Evolutionary conservation across 2,888 invertebrate species (phyloP).

Genomic region (Xanthorhoe spadicearia): DNA sequence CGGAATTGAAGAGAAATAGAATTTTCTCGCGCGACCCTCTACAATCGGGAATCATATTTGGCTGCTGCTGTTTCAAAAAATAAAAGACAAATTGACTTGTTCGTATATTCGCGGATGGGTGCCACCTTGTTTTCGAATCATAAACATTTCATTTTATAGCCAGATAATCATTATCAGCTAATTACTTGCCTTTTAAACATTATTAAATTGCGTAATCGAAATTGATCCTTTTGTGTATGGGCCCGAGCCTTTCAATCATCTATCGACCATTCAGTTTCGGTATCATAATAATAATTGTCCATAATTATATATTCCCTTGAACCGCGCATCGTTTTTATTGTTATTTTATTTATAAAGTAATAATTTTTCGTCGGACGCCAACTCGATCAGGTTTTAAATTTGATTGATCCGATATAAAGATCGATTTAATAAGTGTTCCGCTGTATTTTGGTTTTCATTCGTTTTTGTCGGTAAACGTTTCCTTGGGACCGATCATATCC

Average conservation of each 20-base stretch:
- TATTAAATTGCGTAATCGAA: slow-evolving; percentile 81
- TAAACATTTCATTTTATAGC: slow-evolving; percentile 51
- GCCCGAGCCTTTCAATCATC: slow-evolving; percentile 84
- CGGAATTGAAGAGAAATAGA: slow-evolving; percentile 82
- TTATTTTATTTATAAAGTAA: slow-evolving; percentile 85
- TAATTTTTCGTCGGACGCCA: slow-evolving; percentile 79
- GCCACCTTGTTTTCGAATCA: slow-evolving; percentile 39
- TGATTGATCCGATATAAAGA: slow-evolving; percentile 84
- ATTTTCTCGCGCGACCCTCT: slow-evolving; percentile 72
- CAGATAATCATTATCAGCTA: slow-evolving; percentile 71
- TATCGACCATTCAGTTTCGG: slow-evolving; percentile 82
- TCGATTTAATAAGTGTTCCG: slow-evolving; percentile 82
- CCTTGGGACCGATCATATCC: slow-evolving; percentile 66
- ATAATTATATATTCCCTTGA: slow-evolving; percentile 84
- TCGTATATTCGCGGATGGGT: slow-evolving; percentile 29
- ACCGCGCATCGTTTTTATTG: slow-evolving; percentile 82
- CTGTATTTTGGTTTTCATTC: slow-evolving; percentile 70
- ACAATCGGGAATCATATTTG: slow-evolving; percentile 65
- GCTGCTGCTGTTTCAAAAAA: slow-evolving; percentile 60
- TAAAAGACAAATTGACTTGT: slow-evolving; percentile 53
- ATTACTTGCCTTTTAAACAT: slow-evolving; percentile 69
- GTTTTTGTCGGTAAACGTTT: slow-evolving; percentile 75
- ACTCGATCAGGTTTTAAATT: slow-evolving; percentile 83
- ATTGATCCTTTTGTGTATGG: slow-evolving; percentile 83
- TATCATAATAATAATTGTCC: slow-evolving; percentile 85